Conservation (phyloP, 2,888 invertebrate species). For the Autographa gamma region DNA sequence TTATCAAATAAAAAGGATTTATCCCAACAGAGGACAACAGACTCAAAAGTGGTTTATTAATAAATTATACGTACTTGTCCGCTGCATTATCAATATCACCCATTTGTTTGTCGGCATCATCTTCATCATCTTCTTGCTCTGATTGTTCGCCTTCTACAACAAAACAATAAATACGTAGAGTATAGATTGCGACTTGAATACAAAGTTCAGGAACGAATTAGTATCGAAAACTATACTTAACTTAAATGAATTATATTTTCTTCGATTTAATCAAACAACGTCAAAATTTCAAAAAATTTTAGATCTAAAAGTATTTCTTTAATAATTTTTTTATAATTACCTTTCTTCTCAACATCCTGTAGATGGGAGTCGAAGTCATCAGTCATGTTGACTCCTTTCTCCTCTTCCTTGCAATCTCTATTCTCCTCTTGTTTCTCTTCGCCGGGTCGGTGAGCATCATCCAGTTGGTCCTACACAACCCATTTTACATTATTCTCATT, state of each 20-base stretch:
- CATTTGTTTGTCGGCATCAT: conserved; percentile 98
- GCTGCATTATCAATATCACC: conserved; percentile 97
- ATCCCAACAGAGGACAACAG: too few species aligned
- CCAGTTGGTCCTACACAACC: conserved; percentile 95
- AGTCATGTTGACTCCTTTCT: conserved; percentile 98
- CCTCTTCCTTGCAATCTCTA: conserved; percentile 95
- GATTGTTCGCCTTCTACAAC: conserved; percentile 88
- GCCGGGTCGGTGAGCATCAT: conserved; percentile 94
- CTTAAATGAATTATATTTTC: too few species aligned
- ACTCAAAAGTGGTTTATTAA: not conserved
- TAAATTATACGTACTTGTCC: conserved; percentile 89
- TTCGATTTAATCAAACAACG: too few species aligned
- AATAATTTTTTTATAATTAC: conserved; percentile 63
- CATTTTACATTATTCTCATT: not conserved
- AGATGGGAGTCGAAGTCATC: conserved; percentile 97
- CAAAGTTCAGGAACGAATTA: too few species aligned
- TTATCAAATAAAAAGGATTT: too few species aligned
- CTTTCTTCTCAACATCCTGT: conserved; percentile 93
- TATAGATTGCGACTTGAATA: too few species aligned
- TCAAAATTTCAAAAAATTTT: too few species aligned
- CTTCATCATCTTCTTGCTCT: conserved; percentile 91
- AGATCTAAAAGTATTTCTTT: not conserved
- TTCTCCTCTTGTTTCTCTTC: conserved; percentile 93
- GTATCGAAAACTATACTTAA: too few species aligned
- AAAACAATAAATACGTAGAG: too few species aligned